These are phyloP conservation scores for Engraulis encrasicolus DNA, from an alignment of 2,113 vertebrate species.

Conservation along the genomic window DNA sequence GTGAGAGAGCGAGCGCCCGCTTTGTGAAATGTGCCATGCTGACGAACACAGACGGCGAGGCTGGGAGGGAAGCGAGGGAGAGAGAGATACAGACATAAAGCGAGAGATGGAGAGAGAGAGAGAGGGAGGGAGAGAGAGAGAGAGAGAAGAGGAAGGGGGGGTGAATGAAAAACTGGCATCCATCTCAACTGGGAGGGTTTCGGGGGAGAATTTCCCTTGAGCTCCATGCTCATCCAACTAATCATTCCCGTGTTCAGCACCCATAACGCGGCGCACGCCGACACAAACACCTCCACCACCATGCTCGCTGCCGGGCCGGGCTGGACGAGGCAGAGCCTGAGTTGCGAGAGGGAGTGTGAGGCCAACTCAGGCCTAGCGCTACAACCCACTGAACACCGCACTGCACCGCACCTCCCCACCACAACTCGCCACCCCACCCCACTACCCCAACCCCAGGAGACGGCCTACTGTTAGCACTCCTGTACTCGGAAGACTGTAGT, in stretches of 20 bases:
- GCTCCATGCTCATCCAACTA: constrained; percentile 28
- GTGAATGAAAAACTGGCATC: constrained; percentile 32
- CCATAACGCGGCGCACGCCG: neutral
- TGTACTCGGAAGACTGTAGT: neutral
- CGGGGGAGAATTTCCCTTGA: constrained; percentile 34
- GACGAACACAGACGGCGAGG: constrained; percentile 63
- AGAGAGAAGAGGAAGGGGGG: neutral
- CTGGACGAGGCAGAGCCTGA: neutral
- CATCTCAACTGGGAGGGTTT: constrained; percentile 21
- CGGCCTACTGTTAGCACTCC: neutral
- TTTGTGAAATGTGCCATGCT: constrained; percentile 89
- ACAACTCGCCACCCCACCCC: no score
- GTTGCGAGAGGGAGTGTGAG: neutral
- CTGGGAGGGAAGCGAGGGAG: constrained; percentile 11
- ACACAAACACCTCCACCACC: neutral
- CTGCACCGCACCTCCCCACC: no score
- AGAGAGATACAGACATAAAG: no score
- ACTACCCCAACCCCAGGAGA: neutral
- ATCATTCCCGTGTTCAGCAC: constrained; percentile 20
- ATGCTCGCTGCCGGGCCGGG: neutral
- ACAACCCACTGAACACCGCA: neutral
- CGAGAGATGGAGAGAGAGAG: neutral
- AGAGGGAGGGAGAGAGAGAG: neutral
- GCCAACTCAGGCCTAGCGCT: neutral
- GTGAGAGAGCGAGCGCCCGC: constrained; percentile 85